These are phyloP conservation scores for Danio albolineatus DNA, from an alignment of 2,797 vertebrate species.

Conservation along the genomic window DNA sequence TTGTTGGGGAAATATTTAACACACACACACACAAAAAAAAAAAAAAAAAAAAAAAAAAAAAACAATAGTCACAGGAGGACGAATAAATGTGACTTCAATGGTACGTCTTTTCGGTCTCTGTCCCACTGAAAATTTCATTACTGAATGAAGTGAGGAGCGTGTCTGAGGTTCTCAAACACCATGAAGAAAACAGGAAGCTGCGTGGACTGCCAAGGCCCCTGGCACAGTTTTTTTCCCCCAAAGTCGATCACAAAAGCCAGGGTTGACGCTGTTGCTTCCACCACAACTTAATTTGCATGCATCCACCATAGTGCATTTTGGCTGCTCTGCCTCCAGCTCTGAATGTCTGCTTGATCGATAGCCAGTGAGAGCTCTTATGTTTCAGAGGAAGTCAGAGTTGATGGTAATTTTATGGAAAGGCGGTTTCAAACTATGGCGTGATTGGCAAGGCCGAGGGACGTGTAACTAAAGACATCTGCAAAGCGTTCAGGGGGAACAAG, in stretches of 20 bases:
- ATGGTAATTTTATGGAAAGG: constrained; percentile 20
- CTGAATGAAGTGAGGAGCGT: constrained; percentile 1
- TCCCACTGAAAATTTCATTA: constrained; percentile 16
- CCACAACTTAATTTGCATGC: constrained; percentile 37
- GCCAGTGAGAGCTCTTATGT: background rate
- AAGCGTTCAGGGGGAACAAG: constrained; percentile 4
- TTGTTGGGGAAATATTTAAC: too few species aligned
- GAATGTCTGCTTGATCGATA: constrained; percentile 26
- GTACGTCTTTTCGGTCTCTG: background rate
- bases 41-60: too few species aligned
- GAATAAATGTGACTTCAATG: too few species aligned
- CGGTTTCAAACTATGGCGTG: background rate
- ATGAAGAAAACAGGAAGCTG: constrained; percentile 20
- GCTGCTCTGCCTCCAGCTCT: constrained; percentile 28
- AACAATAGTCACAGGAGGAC: too few species aligned
- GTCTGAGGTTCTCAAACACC: background rate
- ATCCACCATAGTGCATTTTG: constrained; percentile 17
- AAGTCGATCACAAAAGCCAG: constrained; percentile 26
- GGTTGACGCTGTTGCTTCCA: background rate
- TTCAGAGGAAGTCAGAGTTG: constrained; percentile 4
- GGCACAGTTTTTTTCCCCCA: constrained; percentile 3
- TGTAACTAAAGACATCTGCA: constrained; percentile 33
- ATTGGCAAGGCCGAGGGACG: constrained; percentile 3
- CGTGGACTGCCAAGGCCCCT: constrained; percentile 4
- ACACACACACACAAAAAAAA: too few species aligned